These are phyloP conservation scores for Gorilla gorilla DNA, from an alignment of 2,113 vertebrate species.

Conservation along the genomic window DNA sequence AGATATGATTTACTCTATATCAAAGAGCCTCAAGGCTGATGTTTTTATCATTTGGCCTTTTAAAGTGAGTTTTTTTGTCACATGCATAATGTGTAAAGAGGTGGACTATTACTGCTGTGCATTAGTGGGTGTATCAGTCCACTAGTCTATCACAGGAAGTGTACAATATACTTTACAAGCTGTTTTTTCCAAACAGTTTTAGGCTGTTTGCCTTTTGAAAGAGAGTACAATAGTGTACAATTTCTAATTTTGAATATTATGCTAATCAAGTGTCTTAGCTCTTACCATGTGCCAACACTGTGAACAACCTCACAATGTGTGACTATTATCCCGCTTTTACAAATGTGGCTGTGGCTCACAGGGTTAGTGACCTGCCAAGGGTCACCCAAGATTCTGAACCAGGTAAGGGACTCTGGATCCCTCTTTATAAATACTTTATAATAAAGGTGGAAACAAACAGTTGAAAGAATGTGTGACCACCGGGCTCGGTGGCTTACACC, in stretches of 20 bases:
- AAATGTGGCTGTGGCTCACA: not conserved
- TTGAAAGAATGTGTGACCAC: not conserved
- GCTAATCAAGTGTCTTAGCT: not conserved
- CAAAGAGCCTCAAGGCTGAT: rapidly evolving
- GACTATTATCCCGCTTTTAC: not conserved
- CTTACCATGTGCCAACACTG: not conserved
- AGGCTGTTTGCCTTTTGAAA: not conserved
- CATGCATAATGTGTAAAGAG: not conserved
- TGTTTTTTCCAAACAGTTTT: not conserved
- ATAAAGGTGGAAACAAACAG: not conserved
- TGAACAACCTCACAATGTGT: not conserved
- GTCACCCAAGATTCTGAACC: not conserved
- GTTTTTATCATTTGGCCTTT: not conserved
- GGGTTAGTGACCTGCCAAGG: not conserved
- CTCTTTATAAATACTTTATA: not conserved
- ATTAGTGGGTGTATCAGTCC: not conserved
- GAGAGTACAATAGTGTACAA: not conserved
- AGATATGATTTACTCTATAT: rapidly evolving
- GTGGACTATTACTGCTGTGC: not conserved
- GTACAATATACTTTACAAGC: not conserved
- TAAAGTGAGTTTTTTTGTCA: not conserved
- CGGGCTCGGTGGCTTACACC: too few relatives aligned
- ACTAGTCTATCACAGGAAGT: not conserved
- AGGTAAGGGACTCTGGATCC: not conserved
- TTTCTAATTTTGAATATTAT: not conserved